These are phyloP conservation scores for Monomorium pharaonis DNA, from an alignment of 1,140 invertebrate species.

Conservation along the genomic window DNA sequence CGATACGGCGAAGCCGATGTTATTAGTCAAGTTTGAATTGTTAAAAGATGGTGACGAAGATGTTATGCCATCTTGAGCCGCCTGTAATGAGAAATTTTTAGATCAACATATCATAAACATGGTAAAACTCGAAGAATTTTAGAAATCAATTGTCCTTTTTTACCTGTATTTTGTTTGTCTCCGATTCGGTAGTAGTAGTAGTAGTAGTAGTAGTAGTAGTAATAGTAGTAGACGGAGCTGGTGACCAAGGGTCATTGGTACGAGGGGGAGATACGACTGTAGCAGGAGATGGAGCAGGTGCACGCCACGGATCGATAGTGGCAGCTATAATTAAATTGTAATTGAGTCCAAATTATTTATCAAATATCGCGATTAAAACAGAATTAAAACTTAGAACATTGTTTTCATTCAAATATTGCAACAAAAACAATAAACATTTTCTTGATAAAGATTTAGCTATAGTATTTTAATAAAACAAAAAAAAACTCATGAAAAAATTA, in stretches of 20 bases:
- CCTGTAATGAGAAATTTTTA: slow-evolving; percentile 29
- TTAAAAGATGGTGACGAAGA: slow-evolving; percentile 75
- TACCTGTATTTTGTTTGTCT: slow-evolving; percentile 68
- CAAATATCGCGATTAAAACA: background rate
- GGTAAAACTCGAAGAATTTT: background rate
- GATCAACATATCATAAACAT: background rate
- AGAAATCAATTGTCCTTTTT: background rate
- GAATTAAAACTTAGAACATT: background rate
- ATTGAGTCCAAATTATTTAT: slow-evolving; percentile 4
- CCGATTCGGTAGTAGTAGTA: slow-evolving; percentile 75
- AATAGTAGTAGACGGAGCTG: slow-evolving; percentile 75
- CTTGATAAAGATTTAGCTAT: background rate
- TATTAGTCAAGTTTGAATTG: slow-evolving; percentile 75
- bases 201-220: slow-evolving; percentile 67
- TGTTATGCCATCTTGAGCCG: slow-evolving; percentile 59
- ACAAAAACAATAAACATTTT: background rate
- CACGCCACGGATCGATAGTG: slow-evolving; percentile 87
- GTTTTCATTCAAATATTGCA: background rate
- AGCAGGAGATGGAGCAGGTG: slow-evolving; percentile 70
- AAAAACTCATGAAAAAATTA: slow-evolving; percentile 42
- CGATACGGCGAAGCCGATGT: slow-evolving; percentile 76
- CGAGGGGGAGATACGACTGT: slow-evolving; percentile 75
- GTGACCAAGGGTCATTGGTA: slow-evolving; percentile 85
- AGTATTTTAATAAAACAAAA: background rate
- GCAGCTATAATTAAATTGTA: slow-evolving; percentile 48